These are phyloP conservation scores for Naja naja DNA, from an alignment of 2,113 vertebrate species.

Conservation along the genomic window DNA sequence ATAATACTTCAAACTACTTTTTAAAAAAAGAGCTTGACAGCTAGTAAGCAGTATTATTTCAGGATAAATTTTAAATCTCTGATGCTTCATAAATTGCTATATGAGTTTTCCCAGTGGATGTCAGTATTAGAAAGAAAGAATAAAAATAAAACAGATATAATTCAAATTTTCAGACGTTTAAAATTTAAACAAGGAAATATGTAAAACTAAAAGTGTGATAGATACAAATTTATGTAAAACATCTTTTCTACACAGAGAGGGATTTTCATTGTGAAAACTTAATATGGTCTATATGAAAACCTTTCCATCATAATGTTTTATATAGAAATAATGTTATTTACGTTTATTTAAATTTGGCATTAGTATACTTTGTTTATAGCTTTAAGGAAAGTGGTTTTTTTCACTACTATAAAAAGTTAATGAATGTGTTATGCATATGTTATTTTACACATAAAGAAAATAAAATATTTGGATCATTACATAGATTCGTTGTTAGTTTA, in stretches of 20 bases:
- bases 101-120: constrained; percentile 68
- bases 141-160: constrained; percentile 36
- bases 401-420: background rate
- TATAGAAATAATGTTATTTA: background rate
- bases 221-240: background rate
- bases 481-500: background rate
- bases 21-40: background rate
- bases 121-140: constrained; percentile 56
- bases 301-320: background rate
- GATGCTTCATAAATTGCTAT: background rate
- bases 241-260: background rate
- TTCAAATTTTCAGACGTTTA: background rate
- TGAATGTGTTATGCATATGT: background rate
- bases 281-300: background rate
- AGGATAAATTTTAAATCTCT: background rate
- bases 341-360: background rate
- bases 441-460: background rate
- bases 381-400: background rate
- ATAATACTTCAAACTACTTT: background rate
- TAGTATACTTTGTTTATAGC: background rate
- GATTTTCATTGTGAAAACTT: background rate
- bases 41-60: constrained; percentile 15
- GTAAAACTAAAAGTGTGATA: background rate
- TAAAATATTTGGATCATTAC: background rate
- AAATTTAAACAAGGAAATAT: background rate